Conservation (phyloP, 1,140 invertebrate genomes). For the Plectrocnemia conspersa region DNA sequence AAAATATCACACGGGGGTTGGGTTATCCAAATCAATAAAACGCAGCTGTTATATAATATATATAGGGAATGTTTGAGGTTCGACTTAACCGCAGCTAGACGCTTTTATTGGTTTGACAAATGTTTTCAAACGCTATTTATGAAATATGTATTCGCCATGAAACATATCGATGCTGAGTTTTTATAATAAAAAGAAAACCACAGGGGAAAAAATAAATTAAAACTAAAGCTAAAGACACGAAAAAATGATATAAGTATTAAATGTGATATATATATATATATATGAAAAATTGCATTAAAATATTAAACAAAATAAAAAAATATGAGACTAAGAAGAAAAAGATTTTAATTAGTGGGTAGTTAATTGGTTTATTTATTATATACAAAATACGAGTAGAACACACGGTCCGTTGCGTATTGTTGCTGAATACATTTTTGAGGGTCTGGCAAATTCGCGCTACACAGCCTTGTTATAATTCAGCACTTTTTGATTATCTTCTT, state of each 20-base stretch:
- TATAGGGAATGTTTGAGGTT: slow-evolving; percentile 18
- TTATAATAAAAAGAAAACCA: slow-evolving; percentile 5
- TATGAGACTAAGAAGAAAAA: too few relatives aligned
- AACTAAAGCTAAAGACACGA: too few relatives aligned
- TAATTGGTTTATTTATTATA: too few relatives aligned
- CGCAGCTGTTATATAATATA: slow-evolving; percentile 11
- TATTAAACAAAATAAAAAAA: not conserved
- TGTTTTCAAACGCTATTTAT: slow-evolving; percentile 31
- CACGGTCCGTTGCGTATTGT: too few relatives aligned
- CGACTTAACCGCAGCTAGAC: slow-evolving; percentile 19
- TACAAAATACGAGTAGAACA: too few relatives aligned
- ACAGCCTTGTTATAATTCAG: slow-evolving; percentile 5
- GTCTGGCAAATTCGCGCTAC: not conserved
- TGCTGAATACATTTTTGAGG: too few relatives aligned
- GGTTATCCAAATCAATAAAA: slow-evolving; percentile 8
- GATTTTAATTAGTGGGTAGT: too few relatives aligned
- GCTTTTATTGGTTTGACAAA: slow-evolving; percentile 35
- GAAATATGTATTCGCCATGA: slow-evolving; percentile 28
- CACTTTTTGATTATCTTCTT: slow-evolving; percentile 5
- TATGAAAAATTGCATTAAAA: not conserved
- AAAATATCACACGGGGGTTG: too few relatives aligned
- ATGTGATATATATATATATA: not conserved
- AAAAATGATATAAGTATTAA: not conserved
- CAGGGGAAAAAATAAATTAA: not conserved
- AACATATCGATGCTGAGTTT: too few relatives aligned